Evolutionary conservation across 2,888 invertebrate genomes (phyloP).

Genomic region (Syrphus vitripennis): DNA sequence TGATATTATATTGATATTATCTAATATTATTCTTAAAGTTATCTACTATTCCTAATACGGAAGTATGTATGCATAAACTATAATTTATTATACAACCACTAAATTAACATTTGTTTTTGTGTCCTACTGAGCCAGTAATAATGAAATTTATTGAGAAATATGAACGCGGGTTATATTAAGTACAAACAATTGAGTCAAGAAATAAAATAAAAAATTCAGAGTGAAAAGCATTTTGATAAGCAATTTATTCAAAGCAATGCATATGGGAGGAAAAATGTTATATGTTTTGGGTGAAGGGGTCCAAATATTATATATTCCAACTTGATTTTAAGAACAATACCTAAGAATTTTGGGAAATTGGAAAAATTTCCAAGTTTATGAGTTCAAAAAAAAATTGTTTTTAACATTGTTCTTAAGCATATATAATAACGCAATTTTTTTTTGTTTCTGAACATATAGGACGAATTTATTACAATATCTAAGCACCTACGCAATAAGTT

Average conservation of each 20-base stretch:
- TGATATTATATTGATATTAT: background rate
- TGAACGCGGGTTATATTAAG: background rate
- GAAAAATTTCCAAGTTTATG: background rate
- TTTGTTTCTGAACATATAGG: conserved; percentile 52
- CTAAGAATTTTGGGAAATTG: background rate
- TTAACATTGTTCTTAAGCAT: background rate
- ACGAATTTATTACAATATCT: conserved; percentile 63
- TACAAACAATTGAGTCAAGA: background rate
- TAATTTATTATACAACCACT: conserved; percentile 11
- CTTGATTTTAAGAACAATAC: background rate
- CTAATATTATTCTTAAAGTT: conserved; percentile 2
- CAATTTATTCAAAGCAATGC: background rate
- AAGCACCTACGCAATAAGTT: conserved; percentile 60
- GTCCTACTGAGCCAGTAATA: conserved; percentile 22
- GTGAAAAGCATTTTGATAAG: background rate
- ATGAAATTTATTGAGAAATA: background rate
- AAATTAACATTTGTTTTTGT: background rate
- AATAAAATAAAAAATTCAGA: background rate
- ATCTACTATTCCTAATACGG: conserved; percentile 36
- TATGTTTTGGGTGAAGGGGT: background rate
- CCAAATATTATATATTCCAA: background rate
- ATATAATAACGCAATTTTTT: background rate
- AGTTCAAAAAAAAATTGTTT: background rate
- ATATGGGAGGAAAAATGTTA: background rate
- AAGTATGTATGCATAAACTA: conserved; percentile 31